Conservation (phyloP, 2,113 vertebrate species). For the Hucho hucho region DNA sequence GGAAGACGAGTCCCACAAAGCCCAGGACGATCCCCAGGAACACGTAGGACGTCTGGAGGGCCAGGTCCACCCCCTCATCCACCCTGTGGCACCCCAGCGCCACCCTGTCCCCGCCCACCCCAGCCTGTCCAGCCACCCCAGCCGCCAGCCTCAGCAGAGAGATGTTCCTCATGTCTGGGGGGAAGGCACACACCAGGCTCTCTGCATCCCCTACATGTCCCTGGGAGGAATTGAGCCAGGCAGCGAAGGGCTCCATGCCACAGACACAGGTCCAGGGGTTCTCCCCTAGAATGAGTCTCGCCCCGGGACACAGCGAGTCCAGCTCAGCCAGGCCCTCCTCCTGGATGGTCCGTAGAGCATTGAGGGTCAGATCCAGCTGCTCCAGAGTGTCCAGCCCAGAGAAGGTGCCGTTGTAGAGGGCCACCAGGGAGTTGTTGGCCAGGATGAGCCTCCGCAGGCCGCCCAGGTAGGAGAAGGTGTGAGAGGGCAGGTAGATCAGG, state of each 20-base stretch:
- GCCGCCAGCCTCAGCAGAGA: conserved; percentile 54
- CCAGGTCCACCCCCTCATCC: conserved; percentile 56
- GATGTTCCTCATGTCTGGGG: conserved; percentile 66
- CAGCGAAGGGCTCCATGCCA: conserved; percentile 69
- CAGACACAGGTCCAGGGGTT: conserved; percentile 77
- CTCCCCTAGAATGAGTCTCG: conserved; percentile 62
- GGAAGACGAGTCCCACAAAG: conserved; percentile 76
- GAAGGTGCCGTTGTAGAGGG: conserved; percentile 72
- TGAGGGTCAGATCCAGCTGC: conserved; percentile 73
- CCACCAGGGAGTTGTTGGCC: conserved; percentile 77
- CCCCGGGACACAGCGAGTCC: conserved; percentile 47
- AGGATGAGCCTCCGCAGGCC: conserved; percentile 63
- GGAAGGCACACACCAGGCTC: conserved; percentile 65
- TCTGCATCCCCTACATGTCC: conserved; percentile 54
- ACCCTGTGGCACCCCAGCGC: conserved; percentile 67
- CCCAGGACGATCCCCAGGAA: conserved; percentile 76
- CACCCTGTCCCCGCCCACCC: conserved; percentile 14
- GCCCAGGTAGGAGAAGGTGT: conserved; percentile 49
- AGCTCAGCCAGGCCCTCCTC: conserved; percentile 70
- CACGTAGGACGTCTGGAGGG: conserved; percentile 78
- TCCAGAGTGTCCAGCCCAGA: conserved; percentile 64
- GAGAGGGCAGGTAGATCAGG: conserved; percentile 56
- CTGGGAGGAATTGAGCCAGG: conserved; percentile 73
- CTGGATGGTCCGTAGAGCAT: conserved; percentile 66
- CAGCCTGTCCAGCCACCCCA: too few relatives aligned